A percentile compares a stretch with the other conserved stretches of the same genome.
phyloP scores from a whole-genome alignment of 2,888 invertebrate species.

The Venusia cambrica region DNA sequence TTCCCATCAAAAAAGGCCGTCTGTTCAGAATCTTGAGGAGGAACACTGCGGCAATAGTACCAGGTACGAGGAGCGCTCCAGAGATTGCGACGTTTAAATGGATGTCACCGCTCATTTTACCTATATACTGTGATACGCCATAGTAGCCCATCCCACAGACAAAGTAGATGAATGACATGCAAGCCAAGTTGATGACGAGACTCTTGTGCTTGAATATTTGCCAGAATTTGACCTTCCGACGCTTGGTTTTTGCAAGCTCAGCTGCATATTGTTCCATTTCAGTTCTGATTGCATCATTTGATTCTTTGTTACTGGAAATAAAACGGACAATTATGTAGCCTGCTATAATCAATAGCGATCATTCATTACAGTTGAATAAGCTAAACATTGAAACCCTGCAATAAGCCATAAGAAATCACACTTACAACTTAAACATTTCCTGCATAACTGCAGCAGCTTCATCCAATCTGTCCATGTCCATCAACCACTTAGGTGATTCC shows the following conservation, averaged over 20 bases:
- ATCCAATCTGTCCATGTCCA: slow-evolving; percentile 49
- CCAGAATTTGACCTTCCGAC: slow-evolving; percentile 45
- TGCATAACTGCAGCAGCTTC: slow-evolving; percentile 48
- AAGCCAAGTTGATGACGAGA: slow-evolving; percentile 82
- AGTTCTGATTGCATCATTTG: slow-evolving; percentile 40
- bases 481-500: slow-evolving; percentile 66
- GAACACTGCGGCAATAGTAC: slow-evolving; percentile 79
- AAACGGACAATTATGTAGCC: neutral
- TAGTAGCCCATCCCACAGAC: slow-evolving; percentile 92
- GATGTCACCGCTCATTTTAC: slow-evolving; percentile 87
- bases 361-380: no score
- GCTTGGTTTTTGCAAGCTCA: slow-evolving; percentile 18
- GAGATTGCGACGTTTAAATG: slow-evolving; percentile 89
- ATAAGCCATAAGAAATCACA: slow-evolving; percentile 20
- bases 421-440: slow-evolving; percentile 54
- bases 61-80: slow-evolving; percentile 83
- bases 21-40: slow-evolving; percentile 82
- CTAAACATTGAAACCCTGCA: no score
- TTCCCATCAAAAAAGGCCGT: slow-evolving; percentile 80
- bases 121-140: slow-evolving; percentile 89
- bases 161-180: slow-evolving; percentile 86
- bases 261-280: slow-evolving; percentile 47
- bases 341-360: no score
- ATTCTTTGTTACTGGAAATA: slow-evolving; percentile 47
- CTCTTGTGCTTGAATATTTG: slow-evolving; percentile 63